Evolutionary conservation across 2,888 invertebrate species (phyloP).

Genomic region (Tachystola acroxantha): DNA sequence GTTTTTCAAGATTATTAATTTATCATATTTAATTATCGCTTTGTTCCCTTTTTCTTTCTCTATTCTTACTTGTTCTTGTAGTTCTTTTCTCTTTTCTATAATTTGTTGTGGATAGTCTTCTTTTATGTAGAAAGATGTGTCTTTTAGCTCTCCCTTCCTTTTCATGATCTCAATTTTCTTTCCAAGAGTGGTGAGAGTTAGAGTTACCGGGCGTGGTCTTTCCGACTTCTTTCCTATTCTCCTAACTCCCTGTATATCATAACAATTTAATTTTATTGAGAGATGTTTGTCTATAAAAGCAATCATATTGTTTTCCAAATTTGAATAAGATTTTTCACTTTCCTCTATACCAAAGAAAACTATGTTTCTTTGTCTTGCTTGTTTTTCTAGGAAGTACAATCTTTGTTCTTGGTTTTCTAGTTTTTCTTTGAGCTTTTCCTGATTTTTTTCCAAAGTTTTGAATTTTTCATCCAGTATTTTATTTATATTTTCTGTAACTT

Average conservation of each 20-base stretch:
- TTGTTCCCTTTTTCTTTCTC: constrained; percentile 17
- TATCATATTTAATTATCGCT: constrained; percentile 18
- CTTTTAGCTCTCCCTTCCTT: constrained; percentile 11
- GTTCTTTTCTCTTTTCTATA: constrained; percentile 16
- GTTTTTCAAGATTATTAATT: constrained; percentile 15
- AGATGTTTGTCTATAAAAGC: constrained; percentile 12
- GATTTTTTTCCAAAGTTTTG: constrained; percentile 11
- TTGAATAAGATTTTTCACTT: constrained; percentile 13
- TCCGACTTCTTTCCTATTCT: constrained; percentile 16
- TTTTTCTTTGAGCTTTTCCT: constrained; percentile 12
- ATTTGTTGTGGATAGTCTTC: constrained; percentile 20
- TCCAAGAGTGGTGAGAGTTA: constrained; percentile 13
- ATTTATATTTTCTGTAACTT: constrained; percentile 18
- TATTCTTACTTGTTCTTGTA: constrained; percentile 15
- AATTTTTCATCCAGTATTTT: constrained; percentile 15
- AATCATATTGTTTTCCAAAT: constrained; percentile 11
- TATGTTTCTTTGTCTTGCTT: constrained; percentile 14
- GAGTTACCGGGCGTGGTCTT: constrained; percentile 11
- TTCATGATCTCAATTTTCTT: constrained; percentile 15
- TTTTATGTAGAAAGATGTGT: constrained; percentile 14
- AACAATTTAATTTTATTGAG: constrained; percentile 6
- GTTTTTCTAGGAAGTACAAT: constrained; percentile 15
- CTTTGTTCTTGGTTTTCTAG: constrained; percentile 16
- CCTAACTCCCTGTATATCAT: constrained; percentile 10
- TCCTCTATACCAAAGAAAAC: constrained; percentile 18